Base-by-base conservation (phyloP, 1,140 invertebrate species). In the Drosophila prosaltans region DNA sequence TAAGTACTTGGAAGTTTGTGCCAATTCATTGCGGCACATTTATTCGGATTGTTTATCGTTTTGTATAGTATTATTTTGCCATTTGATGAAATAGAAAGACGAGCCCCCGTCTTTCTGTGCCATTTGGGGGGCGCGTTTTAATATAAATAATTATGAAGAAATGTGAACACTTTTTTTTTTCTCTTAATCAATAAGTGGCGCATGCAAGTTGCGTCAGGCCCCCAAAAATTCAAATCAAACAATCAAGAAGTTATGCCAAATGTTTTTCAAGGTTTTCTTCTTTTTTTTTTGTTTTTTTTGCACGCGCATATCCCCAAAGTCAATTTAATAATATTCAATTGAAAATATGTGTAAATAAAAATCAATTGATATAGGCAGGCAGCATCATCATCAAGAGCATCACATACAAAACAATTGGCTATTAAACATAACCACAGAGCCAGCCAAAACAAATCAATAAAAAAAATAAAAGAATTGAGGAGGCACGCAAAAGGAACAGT, bases 281-380 rank as follows among this genome's bases (percentile, higher is more conserved):
- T 43, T 51, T 11, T 11, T 9, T 3, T 43, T 51, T 48, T 24
- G 24, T 21, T 24, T 6, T 88, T 86, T 88, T 86, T 86, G 83
- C 83, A 80, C 83, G 83, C 83, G 83, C 82, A 51, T 51, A 21
- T 51, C 24, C 24, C 88, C 83, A 86, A 88, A 86, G 83, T 86
- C 83, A 86, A 86, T 80, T 86, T 82, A 86, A 86, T 86, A 86
- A 80, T 81, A 80, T 78, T 86, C 84, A 86, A 86, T 86, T 86
- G 80, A 88, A 86, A 86, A 88, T 83, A 88, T 86, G 80, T 78
- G 80, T 88, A 86, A 86, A 86, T 86, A 86, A 88, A 86, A 86
- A 86, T 86, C 83, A 86, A 86, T 86, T 86, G 83, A 60, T 61
- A 10, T 80, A 78, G 63, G 69, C 74, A 65, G 24, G 2, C 57